Conservation (phyloP, 2,113 vertebrate species). For the Lophotis ruficrista region DNA sequence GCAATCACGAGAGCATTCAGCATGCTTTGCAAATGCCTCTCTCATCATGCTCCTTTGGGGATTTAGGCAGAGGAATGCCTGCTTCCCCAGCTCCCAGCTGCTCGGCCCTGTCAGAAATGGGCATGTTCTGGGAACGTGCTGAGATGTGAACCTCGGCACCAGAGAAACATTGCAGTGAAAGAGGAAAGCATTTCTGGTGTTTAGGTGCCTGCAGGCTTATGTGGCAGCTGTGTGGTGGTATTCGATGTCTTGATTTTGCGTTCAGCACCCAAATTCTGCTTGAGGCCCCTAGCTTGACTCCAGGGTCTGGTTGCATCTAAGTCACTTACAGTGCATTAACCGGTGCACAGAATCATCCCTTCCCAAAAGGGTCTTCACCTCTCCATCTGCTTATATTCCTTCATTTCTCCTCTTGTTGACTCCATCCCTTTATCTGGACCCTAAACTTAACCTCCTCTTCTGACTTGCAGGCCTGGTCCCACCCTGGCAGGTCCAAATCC, state of each 20-base stretch:
- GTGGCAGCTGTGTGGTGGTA: neutral
- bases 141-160: neutral
- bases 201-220: neutral
- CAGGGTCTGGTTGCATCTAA: neutral
- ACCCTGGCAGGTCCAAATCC: fast-evolving
- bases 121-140: neutral
- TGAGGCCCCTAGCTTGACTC: neutral
- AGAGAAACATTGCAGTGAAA: fast-evolving
- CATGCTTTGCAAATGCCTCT: neutral
- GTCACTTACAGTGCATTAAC: neutral
- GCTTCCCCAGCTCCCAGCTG: neutral
- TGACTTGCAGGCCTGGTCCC: neutral
- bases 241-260: neutral
- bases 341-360: neutral
- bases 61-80: neutral
- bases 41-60: fast-evolving
- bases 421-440: neutral
- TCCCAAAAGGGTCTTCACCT: neutral
- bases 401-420: neutral
- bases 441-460: neutral
- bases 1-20: neutral
- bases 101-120: neutral
- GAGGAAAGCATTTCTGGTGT: neutral
- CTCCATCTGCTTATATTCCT: neutral
- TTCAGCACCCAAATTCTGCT: neutral